Conservation (phyloP, 1,140 invertebrate species). For the Penaeus indicus region DNA sequence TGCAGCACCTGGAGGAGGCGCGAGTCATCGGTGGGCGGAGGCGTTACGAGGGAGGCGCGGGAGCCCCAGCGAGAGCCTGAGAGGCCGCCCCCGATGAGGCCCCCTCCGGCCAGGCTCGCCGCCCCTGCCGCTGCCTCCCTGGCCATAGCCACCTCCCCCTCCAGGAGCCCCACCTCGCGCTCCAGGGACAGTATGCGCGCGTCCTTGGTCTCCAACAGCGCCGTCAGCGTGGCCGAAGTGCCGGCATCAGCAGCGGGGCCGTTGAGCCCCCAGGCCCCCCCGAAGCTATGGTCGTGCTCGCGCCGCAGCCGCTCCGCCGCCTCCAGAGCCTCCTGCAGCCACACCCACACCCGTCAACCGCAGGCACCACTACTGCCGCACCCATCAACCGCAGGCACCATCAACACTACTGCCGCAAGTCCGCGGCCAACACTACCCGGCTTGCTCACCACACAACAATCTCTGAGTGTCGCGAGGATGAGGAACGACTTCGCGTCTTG, state of each 20-base stretch:
- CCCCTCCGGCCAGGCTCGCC: conserved; percentile 34
- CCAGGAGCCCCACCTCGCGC: conserved; percentile 82
- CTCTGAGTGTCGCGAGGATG: conserved; percentile 23
- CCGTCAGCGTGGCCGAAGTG: conserved; percentile 80
- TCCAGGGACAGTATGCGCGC: conserved; percentile 87
- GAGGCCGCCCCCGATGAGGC: conserved; percentile 47
- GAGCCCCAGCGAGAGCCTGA: conserved; percentile 63
- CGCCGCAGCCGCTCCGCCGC: conserved; percentile 62
- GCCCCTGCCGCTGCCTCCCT: conserved; percentile 72
- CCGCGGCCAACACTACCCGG: conserved; percentile 40
- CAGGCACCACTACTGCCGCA: conserved; percentile 43
- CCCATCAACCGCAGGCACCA: conserved; percentile 53
- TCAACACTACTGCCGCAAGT: conserved; percentile 48
- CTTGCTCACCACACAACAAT: conserved; percentile 37
- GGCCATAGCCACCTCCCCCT: conserved; percentile 74
- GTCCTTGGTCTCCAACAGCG: conserved; percentile 87
- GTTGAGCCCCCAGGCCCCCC: conserved; percentile 68
- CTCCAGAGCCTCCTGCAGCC: conserved; percentile 64
- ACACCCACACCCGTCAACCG: conserved; percentile 64
- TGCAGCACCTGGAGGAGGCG: conserved; percentile 65
- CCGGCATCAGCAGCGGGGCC: conserved; percentile 74
- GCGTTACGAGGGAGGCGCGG: conserved; percentile 62
- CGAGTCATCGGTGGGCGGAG: conserved; percentile 66
- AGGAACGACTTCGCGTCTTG: not conserved
- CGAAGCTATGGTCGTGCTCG: conserved; percentile 61